A percentile compares a stretch with the other conserved stretches of the same genome.
Conservation (phyloP, 1,140 invertebrate genomes). For the Lysiphlebus fabarum region DNA sequence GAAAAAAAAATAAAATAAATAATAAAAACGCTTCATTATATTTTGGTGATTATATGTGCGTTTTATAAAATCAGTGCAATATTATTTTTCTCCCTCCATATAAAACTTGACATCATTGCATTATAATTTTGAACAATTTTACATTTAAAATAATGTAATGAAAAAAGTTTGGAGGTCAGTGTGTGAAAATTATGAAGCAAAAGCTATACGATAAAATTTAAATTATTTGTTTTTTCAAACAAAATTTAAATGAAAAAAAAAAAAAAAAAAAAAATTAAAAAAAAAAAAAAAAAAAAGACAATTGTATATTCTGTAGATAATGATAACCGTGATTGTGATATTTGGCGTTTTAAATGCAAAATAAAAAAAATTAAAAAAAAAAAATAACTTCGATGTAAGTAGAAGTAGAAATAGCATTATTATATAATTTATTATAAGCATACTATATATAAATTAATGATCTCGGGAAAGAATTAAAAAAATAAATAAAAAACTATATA, state of each 20-base stretch:
- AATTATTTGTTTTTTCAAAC: background rate
- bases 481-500: no score
- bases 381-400: slow-evolving; percentile 25
- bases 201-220: background rate
- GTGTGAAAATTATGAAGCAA: no score
- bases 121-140: no score
- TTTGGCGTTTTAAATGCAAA: slow-evolving; percentile 34
- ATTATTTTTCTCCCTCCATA: background rate
- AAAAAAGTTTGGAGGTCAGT: no score
- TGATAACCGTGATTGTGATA: slow-evolving; percentile 34
- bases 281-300: slow-evolving; percentile 7
- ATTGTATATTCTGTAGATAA: slow-evolving; percentile 30
- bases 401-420: slow-evolving; percentile 25
- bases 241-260: background rate
- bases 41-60: background rate
- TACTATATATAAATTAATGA: slow-evolving; percentile 12
- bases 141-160: no score
- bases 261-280: background rate
- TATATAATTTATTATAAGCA: slow-evolving; percentile 18
- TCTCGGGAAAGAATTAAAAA: slow-evolving; percentile 13
- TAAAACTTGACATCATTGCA: no score
- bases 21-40: no score
- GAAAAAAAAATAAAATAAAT: no score
- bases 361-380: no score
- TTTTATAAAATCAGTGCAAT: slow-evolving; percentile 19